Base-by-base conservation (phyloP, 2,113 vertebrate species). In the Oryzias melastigma region DNA sequence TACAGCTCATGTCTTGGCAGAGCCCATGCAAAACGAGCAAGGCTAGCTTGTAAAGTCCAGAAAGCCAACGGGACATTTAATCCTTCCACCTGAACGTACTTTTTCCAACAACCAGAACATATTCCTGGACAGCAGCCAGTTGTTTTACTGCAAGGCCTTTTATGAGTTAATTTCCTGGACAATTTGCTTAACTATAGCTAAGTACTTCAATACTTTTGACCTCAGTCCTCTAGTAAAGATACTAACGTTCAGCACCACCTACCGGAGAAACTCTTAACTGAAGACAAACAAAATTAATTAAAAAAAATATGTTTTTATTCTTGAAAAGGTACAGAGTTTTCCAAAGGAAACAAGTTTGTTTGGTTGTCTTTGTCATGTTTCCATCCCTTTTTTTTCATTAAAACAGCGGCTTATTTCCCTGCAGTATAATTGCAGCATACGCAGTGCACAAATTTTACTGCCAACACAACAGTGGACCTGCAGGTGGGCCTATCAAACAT, bases 401-500 rank as follows among this genome's bases (percentile, higher is more conserved):
- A 77, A 82, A 71, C 72, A 72, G 84, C 83, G 58, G 76, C 80
- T 84, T 87, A 84, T 88, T 89, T 88, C 87, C 82, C 86, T 57
- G 68, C 68, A 84, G 85, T 79, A 81, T 87, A 83, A 85, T 88
- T 85, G 82, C 70, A 79, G 82, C 83, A 81, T 82, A 85, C 84
- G 82, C 80, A 71, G 84, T 42, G 7, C 84, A 82, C 83, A 77
- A 75, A 74, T 85, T 89, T 87, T 86, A 88, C 84, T 83, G 81
- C 85, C 85, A 77, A 55, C 73, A 60, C 63, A 35, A 18, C 80
- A 81, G 81, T 56, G 63, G 85, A 86, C 70, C 75, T 81, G 84
- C 85, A 91, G 88, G 88, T 90, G 85, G 81, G 85, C 73, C 74
- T 70, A 88, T 81, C 80, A 77, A 88, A 89, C 87, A 90, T 90